phyloP scores from a whole-genome alignment of 2,113 vertebrate genomes.

The Proterorhinus semilunaris region DNA sequence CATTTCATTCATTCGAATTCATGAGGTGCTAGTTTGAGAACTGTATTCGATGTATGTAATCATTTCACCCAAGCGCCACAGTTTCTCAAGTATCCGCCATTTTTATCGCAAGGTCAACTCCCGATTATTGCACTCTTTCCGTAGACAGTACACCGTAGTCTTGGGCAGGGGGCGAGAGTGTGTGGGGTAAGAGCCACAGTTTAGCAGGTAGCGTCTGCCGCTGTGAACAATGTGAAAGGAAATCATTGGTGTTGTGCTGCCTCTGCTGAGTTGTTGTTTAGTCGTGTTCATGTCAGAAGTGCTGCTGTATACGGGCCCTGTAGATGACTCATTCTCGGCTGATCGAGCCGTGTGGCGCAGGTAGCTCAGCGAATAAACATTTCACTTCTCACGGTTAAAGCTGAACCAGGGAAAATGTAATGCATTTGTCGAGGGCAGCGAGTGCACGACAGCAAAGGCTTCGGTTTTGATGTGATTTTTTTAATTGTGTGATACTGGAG shows the following conservation, averaged over 20 bases:
- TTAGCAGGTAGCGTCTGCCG: constrained; percentile 70
- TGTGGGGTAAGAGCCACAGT: constrained; percentile 62
- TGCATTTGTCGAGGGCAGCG: constrained; percentile 16
- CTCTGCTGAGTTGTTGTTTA: constrained; percentile 49
- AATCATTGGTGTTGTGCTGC: constrained; percentile 72
- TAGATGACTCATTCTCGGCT: constrained; percentile 76
- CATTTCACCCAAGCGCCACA: too few relatives aligned
- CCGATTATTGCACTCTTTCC: too few relatives aligned
- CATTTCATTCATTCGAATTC: too few relatives aligned
- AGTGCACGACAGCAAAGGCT: too few relatives aligned
- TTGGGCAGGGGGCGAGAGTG: constrained; percentile 6
- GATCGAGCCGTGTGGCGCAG: constrained; percentile 67
- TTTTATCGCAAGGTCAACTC: too few relatives aligned
- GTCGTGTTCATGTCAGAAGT: constrained; percentile 47
- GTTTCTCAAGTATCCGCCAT: too few relatives aligned
- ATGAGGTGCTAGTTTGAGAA: too few relatives aligned
- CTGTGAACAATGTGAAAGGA: constrained; percentile 75
- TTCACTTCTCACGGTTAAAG: constrained; percentile 36
- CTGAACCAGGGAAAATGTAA: constrained; percentile 5
- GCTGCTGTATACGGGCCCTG: constrained; percentile 59
- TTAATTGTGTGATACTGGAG: too few relatives aligned
- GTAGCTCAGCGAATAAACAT: constrained; percentile 73
- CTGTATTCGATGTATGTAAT: too few relatives aligned
- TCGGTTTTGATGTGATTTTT: too few relatives aligned
- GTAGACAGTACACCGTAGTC: background rate